These are phyloP conservation scores for Drosophila takahashii DNA, from an alignment of 1,140 invertebrate species.

Conservation along the genomic window DNA sequence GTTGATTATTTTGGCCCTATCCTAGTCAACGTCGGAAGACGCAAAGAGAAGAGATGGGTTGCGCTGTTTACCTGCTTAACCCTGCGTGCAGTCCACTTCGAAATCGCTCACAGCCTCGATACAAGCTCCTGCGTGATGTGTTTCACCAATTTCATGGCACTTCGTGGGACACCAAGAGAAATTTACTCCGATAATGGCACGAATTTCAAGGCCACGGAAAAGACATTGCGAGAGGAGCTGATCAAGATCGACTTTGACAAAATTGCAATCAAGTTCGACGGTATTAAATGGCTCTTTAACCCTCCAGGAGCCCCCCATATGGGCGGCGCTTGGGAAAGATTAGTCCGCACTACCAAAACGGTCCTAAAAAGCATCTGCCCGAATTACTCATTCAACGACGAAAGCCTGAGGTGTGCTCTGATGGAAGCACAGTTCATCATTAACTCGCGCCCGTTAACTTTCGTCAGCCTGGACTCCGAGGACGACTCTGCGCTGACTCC, in stretches of 20 bases:
- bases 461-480: too few relatives aligned
- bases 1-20: conserved; percentile 9
- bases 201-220: conserved; percentile 14
- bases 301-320: neutral
- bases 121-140: conserved; percentile 8
- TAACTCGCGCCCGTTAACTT: too few relatives aligned
- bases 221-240: neutral
- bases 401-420: neutral
- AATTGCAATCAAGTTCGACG: neutral
- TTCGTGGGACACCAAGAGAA: conserved; percentile 4
- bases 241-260: neutral
- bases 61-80: neutral
- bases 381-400: neutral
- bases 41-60: neutral
- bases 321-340: neutral
- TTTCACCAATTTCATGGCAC: neutral
- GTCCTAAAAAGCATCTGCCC: neutral
- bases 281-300: conserved; percentile 6
- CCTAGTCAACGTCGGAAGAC: conserved; percentile 2
- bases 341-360: neutral
- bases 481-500: too few relatives aligned
- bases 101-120: conserved; percentile 2
- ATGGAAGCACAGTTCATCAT: neutral
- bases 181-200: neutral
- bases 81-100: conserved; percentile 5